Evolutionary conservation across 2,113 vertebrate species (phyloP), one percentile per base, ranked within the genome.

Genomic region (Malurus melanocephalus): DNA sequence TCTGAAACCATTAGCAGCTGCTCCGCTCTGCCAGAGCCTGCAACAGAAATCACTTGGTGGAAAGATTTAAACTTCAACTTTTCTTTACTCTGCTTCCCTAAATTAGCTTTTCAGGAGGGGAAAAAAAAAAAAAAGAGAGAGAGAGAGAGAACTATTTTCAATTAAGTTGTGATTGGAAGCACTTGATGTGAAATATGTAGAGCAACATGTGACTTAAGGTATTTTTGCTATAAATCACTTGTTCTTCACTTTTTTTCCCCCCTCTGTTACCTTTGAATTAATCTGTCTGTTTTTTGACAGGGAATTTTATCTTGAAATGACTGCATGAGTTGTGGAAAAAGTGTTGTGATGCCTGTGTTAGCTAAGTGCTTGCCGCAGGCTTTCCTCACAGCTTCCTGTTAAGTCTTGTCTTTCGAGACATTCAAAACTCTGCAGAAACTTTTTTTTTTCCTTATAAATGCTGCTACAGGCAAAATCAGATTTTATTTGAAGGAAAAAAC

Each of bases 1-100:
- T 91, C 93, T 85, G 79, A 96, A 96, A 81, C 85, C 81, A 68
- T 89, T 84, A 94, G 94, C 89, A 89, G 94, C 89, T 91, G 93
- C 72, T 90, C 33, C 14, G 18, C 78, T 92, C 60, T 87, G 77
- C 80, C 65, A 86, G 72, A 94, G 64, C 51, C 40, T 84, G 88
- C 23, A 93, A 64, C 85, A 90, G 45, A 92, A 92, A 83, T 56
- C 68, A 49, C 49, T 55, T 2, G 49, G 53, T 91, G 82, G 88
- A 87, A 95, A 95, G 66, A 73, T 35, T 88, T 60, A 56, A 72
- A 53, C 60, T 53, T 46, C 40, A 38, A 7, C 42, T 56, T 81
- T 30, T 38, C 56, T 73, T 45, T 42, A 19, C 89, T 65, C 13
- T 32, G 51, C 72, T 82, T 76, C 55, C 62, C 87, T 90, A 62